Percentiles rank a stretch among this genome's conserved stretches.
phyloP scores from a whole-genome alignment of 30 jellyfish, hydroid and myxozoan species.

The Rhopilema esculentum region DNA sequence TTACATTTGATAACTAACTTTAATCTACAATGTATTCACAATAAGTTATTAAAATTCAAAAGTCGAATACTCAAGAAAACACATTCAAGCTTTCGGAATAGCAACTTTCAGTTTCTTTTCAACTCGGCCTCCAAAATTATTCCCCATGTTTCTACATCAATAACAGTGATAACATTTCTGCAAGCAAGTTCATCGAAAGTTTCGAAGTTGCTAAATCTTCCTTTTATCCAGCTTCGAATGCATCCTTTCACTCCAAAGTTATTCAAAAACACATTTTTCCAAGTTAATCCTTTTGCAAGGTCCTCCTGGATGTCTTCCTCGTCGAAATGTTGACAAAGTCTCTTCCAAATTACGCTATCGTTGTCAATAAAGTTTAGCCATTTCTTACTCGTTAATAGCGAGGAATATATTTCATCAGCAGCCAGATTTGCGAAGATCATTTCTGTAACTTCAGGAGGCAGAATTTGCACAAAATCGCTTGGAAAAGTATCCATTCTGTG shows the following conservation, averaged over 20 bases:
- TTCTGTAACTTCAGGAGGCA: constrained; percentile 74
- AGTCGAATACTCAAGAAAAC: no score
- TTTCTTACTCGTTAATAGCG: constrained; percentile 35
- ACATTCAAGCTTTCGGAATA: no score
- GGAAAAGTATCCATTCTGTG: background rate
- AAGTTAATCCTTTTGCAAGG: constrained; percentile 32
- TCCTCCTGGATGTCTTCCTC: constrained; percentile 51
- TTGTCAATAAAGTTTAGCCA: constrained; percentile 62
- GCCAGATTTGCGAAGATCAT: constrained; percentile 43
- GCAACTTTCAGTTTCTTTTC: background rate
- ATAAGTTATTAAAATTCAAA: no score
- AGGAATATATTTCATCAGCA: constrained; percentile 34
- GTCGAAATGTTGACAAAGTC: constrained; percentile 48
- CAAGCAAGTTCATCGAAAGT: constrained; percentile 1
- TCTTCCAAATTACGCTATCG: constrained; percentile 54
- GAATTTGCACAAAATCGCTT: constrained; percentile 42
- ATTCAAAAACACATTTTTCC: constrained; percentile 59
- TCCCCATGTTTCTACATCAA: constrained; percentile 75
- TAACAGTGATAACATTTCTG: constrained; percentile 11
- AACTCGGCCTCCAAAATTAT: constrained; percentile 68
- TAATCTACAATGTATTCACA: no score
- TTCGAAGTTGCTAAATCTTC: constrained; percentile 55
- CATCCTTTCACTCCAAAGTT: constrained; percentile 63
- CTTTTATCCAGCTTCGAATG: constrained; percentile 72
- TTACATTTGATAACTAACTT: no score